phyloP scores from a whole-genome alignment of 2,113 vertebrate genomes.

The Oriolus oriolus region DNA sequence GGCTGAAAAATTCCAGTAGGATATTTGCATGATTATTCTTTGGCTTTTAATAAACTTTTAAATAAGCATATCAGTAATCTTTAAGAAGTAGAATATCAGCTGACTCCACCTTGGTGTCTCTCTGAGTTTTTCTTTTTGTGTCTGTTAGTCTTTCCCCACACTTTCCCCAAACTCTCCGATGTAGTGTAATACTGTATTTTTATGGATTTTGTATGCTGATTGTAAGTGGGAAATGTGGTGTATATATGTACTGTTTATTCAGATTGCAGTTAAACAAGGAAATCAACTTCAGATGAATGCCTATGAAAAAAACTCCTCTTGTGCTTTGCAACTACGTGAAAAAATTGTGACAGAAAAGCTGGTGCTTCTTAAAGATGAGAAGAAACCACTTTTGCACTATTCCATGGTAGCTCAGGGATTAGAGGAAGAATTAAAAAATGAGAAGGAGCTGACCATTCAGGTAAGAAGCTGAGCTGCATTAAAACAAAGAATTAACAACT shows the following conservation, averaged over 20 bases:
- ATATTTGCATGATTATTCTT: neutral
- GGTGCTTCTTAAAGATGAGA: slow-evolving; percentile 68
- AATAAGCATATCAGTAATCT: neutral
- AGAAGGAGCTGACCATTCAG: slow-evolving; percentile 34
- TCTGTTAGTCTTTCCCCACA: neutral
- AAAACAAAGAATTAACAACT: neutral
- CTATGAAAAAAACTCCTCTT: slow-evolving; percentile 74
- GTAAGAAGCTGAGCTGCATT: slow-evolving; percentile 25
- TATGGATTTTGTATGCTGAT: neutral
- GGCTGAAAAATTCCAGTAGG: neutral
- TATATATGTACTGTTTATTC: neutral
- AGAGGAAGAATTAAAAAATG: slow-evolving; percentile 76
- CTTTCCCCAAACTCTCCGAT: neutral
- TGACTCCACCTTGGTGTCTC: neutral
- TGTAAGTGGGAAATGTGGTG: neutral
- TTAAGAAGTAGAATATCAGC: neutral
- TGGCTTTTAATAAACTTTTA: neutral
- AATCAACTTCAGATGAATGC: slow-evolving; percentile 91
- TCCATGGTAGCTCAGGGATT: slow-evolving; percentile 77
- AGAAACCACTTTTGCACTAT: slow-evolving; percentile 75
- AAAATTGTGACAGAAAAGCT: slow-evolving; percentile 54
- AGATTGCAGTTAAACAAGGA: slow-evolving; percentile 91
- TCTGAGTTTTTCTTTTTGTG: neutral
- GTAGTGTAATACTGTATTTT: neutral
- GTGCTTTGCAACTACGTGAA: neutral